Evolutionary conservation across 2,888 invertebrate species (phyloP).

Genomic region (Agonopterix alstromeriana): DNA sequence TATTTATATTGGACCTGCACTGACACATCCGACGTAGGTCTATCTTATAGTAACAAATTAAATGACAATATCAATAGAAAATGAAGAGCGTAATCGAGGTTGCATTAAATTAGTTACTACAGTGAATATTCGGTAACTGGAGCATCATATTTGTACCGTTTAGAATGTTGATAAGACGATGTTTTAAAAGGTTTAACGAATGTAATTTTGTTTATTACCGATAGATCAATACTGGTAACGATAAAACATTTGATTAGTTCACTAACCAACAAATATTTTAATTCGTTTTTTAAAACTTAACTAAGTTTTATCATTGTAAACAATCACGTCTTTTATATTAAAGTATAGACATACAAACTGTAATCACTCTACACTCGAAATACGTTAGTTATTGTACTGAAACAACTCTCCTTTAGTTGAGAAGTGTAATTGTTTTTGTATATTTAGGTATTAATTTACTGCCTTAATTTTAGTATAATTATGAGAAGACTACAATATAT

Average conservation of each 20-base stretch:
- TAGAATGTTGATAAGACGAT: too few relatives aligned
- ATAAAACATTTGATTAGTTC: too few relatives aligned
- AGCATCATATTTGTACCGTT: too few relatives aligned
- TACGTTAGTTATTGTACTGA: background rate
- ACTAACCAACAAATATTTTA: too few relatives aligned
- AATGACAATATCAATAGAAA: slow-evolving; percentile 30
- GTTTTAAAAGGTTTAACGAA: too few relatives aligned
- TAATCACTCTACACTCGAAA: slow-evolving; percentile 1
- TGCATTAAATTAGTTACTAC: slow-evolving; percentile 7
- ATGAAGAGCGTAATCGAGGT: slow-evolving; percentile 13
- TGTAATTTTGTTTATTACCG: too few relatives aligned
- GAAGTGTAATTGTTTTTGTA: background rate
- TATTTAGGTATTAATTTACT: background rate
- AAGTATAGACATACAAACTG: slow-evolving; percentile 7
- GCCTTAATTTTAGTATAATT: background rate
- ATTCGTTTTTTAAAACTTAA: too few relatives aligned
- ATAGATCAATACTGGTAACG: too few relatives aligned
- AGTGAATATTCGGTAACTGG: background rate
- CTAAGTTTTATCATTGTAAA: too few relatives aligned
- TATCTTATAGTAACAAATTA: slow-evolving; percentile 27
- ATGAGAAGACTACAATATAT: slow-evolving; percentile 11
- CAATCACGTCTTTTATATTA: background rate
- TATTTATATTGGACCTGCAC: slow-evolving; percentile 30
- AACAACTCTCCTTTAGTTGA: background rate
- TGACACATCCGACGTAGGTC: slow-evolving; percentile 24